These are phyloP conservation scores for Illadopsis cleaveri DNA, from an alignment of 2,113 vertebrate genomes.

Conservation along the genomic window DNA sequence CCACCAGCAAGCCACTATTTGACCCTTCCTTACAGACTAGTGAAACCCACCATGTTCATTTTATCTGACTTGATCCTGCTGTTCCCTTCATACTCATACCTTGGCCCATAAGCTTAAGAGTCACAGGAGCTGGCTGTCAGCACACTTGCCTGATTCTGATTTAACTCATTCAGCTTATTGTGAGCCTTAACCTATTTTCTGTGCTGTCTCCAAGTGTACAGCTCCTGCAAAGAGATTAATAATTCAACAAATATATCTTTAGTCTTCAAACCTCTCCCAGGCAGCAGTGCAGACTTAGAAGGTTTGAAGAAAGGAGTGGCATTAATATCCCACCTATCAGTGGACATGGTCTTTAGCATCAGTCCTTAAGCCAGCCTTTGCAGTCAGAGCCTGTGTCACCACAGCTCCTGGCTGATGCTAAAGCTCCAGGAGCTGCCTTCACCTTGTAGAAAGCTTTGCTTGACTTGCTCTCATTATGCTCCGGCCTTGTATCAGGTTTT, in stretches of 20 bases:
- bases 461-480: not conserved
- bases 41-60: not conserved
- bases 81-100: not conserved
- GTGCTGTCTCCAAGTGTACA: not conserved
- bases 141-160: not conserved
- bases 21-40: not conserved
- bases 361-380: not conserved
- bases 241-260: not conserved
- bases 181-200: slow-evolving; percentile 49
- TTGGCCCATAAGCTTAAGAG: slow-evolving; percentile 8
- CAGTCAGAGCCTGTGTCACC: not conserved
- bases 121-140: not conserved
- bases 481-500: accelerated
- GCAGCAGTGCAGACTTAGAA: not conserved
- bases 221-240: slow-evolving; percentile 37
- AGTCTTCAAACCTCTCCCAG: not conserved
- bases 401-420: not conserved
- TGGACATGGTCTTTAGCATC: not conserved
- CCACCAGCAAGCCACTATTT: not conserved
- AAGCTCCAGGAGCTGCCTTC: slow-evolving; percentile 35
- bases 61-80: not conserved
- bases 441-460: not conserved
- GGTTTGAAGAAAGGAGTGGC: not conserved
- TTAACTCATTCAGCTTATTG: slow-evolving; percentile 62
- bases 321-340: not conserved